phyloP scores from a whole-genome alignment of 2,888 invertebrate genomes.

The Drymonia ruficornis region DNA sequence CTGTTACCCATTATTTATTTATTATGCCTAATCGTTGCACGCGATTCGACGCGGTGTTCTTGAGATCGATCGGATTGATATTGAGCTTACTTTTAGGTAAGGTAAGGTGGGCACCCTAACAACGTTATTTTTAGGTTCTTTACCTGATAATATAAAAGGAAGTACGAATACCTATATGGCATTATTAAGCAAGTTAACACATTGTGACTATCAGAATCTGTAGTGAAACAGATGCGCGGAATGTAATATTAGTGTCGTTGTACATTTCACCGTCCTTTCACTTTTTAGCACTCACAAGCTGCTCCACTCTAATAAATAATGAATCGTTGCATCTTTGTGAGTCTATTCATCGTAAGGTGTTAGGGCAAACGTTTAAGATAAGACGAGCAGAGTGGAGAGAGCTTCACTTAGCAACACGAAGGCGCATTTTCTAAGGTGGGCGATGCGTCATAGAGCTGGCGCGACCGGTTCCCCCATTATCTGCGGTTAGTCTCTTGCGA shows the following conservation, averaged over 20 bases:
- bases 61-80: too few relatives aligned
- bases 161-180: neutral
- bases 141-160: too few relatives aligned
- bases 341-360: slow-evolving; percentile 4
- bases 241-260: slow-evolving; percentile 7
- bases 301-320: neutral
- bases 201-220: neutral
- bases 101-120: too few relatives aligned
- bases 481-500: slow-evolving; percentile 63
- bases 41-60: too few relatives aligned
- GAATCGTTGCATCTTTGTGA: neutral
- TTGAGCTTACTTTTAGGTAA: too few relatives aligned
- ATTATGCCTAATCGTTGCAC: too few relatives aligned
- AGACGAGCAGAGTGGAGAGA: slow-evolving; percentile 14
- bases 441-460: slow-evolving; percentile 64
- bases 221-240: slow-evolving; percentile 5
- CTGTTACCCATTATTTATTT: too few relatives aligned
- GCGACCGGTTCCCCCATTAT: slow-evolving; percentile 72
- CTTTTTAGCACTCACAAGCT: slow-evolving; percentile 27
- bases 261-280: slow-evolving; percentile 38
- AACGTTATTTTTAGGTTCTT: too few relatives aligned
- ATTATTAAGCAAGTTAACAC: neutral
- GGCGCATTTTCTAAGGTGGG: slow-evolving; percentile 58
- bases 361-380: slow-evolving; percentile 14
- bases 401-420: slow-evolving; percentile 48